Evolutionary conservation across 2,888 invertebrate species (phyloP).

Genomic region (Miltochrista miniata): DNA sequence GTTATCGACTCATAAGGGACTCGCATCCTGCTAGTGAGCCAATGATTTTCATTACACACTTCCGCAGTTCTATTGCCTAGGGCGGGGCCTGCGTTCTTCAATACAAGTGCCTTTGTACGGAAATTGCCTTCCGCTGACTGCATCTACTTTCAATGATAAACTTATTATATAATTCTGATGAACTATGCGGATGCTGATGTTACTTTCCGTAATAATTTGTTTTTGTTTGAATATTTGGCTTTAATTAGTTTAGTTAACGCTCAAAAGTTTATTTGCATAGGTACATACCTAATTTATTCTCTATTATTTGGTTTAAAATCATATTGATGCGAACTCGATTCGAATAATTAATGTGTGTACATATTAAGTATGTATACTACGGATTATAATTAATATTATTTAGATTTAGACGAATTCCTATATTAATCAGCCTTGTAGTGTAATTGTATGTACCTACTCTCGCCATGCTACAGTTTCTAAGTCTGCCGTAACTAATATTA

Average conservation of each 20-base stretch:
- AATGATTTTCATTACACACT: constrained; percentile 33
- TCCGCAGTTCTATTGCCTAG: constrained; percentile 32
- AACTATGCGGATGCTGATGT: background rate
- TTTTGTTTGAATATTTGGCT: constrained; percentile 19
- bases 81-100: constrained; percentile 48
- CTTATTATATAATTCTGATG: constrained; percentile 14
- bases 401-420: too few species aligned
- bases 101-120: constrained; percentile 40
- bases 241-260: constrained; percentile 27
- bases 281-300: too few species aligned
- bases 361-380: too few species aligned
- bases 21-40: constrained; percentile 18
- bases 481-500: too few species aligned
- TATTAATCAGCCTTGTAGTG: too few species aligned
- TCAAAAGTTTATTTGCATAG: too few species aligned
- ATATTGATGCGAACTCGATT: too few species aligned
- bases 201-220: constrained; percentile 20
- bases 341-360: too few species aligned
- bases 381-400: too few species aligned
- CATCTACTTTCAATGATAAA: constrained; percentile 28
- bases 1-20: constrained; percentile 19
- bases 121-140: constrained; percentile 54
- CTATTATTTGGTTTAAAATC: too few species aligned
- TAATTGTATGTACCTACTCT: too few species aligned
- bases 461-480: too few species aligned